Evolutionary conservation across 2,113 vertebrate species (phyloP).

Genomic region (Riparia riparia): DNA sequence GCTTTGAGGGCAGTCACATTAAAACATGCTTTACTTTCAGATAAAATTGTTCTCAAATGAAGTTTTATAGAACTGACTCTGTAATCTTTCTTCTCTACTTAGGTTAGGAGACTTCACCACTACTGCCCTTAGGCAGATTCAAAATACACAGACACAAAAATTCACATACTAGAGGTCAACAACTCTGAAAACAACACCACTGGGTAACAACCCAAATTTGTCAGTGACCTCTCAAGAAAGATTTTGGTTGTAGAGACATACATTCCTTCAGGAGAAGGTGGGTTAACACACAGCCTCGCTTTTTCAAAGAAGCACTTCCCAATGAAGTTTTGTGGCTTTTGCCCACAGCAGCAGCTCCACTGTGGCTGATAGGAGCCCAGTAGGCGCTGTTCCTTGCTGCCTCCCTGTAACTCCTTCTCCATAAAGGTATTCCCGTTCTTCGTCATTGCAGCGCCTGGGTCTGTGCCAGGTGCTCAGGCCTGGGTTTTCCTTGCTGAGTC

Average conservation of each 20-base stretch:
- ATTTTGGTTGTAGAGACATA: neutral
- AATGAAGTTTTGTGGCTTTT: neutral
- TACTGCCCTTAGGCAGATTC: neutral
- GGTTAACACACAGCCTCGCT: neutral
- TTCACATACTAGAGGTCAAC: neutral
- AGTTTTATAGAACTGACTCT: neutral
- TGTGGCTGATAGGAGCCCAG: fast-evolving
- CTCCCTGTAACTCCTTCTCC: neutral
- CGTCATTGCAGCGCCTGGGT: fast-evolving
- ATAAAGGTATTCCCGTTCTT: neutral
- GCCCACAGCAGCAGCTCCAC: neutral
- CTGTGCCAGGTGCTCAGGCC: fast-evolving
- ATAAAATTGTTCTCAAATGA: fast-evolving
- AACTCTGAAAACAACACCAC: neutral
- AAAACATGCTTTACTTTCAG: neutral
- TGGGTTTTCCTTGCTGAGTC: neutral
- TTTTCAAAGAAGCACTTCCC: neutral
- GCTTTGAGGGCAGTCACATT: neutral
- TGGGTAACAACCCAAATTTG: fast-evolving
- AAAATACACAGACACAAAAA: neutral
- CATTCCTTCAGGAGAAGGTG: fast-evolving
- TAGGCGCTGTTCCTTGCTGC: fast-evolving
- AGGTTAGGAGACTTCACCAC: neutral
- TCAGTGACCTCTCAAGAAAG: neutral
- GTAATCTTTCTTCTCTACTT: neutral